phyloP scores from a whole-genome alignment of 2,888 invertebrate genomes.

The Tetragonisca angustula region DNA sequence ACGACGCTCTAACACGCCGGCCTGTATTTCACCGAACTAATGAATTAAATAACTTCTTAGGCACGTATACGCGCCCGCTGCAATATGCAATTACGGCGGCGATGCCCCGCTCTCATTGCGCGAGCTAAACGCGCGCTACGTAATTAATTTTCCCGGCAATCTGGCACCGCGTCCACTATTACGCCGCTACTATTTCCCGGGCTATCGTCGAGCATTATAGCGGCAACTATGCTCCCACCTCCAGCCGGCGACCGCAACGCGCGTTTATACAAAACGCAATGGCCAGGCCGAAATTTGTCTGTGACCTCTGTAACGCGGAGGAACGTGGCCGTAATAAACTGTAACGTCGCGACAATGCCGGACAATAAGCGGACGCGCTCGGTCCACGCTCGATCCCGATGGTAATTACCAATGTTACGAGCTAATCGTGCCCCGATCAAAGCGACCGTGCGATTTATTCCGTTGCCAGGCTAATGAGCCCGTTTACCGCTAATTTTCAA shows the following conservation, averaged over 20 bases:
- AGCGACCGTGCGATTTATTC: conserved; percentile 39
- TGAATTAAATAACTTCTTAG: conserved; percentile 60
- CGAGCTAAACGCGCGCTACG: conserved; percentile 50
- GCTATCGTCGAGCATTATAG: conserved; percentile 64
- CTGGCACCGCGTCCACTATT: conserved; percentile 59
- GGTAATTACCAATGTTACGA: conserved; percentile 62
- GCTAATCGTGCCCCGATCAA: conserved; percentile 51
- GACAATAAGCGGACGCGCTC: conserved; percentile 61
- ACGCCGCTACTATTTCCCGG: conserved; percentile 57
- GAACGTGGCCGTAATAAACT: conserved; percentile 64
- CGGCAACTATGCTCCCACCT: conserved; percentile 46
- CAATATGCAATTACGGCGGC: conserved; percentile 52
- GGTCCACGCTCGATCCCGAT: conserved; percentile 49
- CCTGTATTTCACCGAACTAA: conserved; percentile 31
- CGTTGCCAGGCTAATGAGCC: conserved; percentile 29
- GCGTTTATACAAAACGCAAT: conserved; percentile 51
- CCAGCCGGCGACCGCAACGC: conserved; percentile 24
- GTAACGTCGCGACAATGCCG: conserved; percentile 60
- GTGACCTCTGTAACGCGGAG: conserved; percentile 46
- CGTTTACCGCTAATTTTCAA: conserved; percentile 45
- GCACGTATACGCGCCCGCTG: conserved; percentile 30
- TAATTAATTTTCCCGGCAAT: conserved; percentile 69
- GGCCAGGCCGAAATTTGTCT: conserved; percentile 44
- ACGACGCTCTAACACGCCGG: not conserved
- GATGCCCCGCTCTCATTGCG: conserved; percentile 50